Percentiles rank a stretch among this genome's conserved stretches.
These are phyloP conservation scores for Micropoecilia bifurca DNA, from an alignment of 2,797 vertebrate genomes.

Conservation along the genomic window DNA sequence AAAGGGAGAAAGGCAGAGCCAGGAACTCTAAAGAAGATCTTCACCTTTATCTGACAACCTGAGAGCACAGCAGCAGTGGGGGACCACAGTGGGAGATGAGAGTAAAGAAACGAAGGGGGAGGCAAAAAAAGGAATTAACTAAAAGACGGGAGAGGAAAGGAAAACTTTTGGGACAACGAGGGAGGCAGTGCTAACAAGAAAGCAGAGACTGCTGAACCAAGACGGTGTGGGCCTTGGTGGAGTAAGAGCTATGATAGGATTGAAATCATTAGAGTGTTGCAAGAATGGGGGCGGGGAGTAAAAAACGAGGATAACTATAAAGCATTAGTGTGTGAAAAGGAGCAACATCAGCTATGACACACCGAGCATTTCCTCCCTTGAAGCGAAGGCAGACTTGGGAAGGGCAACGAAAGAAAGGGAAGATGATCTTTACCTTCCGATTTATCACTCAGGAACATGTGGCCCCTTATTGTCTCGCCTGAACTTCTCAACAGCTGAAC, in stretches of 20 bases:
- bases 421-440: conserved; percentile 41
- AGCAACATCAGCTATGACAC: conserved; percentile 55
- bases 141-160: conserved; percentile 17
- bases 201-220: conserved; percentile 43
- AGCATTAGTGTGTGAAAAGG: conserved; percentile 40
- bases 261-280: conserved; percentile 50
- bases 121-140: conserved; percentile 21
- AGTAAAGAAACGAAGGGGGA: conserved; percentile 34
- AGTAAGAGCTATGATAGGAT: conserved; percentile 42
- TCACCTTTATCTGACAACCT: conserved; percentile 74
- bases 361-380: conserved; percentile 24
- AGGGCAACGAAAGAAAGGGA: neutral
- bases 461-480: conserved; percentile 54
- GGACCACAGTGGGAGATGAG: conserved; percentile 47
- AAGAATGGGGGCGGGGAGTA: conserved; percentile 5
- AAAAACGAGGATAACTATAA: conserved; percentile 44
- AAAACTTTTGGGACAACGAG: conserved; percentile 48
- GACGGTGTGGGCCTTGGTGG: conserved; percentile 26
- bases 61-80: conserved; percentile 53
- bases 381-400: conserved; percentile 7
- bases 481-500: conserved; percentile 55
- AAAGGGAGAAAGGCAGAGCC: conserved; percentile 55
- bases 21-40: conserved; percentile 62
- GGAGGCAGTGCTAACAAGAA: conserved; percentile 42
- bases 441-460: conserved; percentile 52